phyloP scores from a whole-genome alignment of 2,113 vertebrate species.

The Plectropomus leopardus region DNA sequence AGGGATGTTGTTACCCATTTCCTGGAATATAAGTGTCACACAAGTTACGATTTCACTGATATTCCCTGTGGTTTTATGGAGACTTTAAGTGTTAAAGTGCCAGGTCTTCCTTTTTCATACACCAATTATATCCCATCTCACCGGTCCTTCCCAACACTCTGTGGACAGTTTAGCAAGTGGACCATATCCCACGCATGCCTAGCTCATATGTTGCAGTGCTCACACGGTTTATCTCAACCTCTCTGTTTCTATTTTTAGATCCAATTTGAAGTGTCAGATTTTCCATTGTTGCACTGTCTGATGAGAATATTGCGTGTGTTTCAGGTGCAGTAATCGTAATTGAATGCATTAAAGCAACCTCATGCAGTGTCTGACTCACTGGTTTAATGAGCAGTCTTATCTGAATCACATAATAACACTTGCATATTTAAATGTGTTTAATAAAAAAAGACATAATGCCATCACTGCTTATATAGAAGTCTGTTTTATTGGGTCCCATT shows the following conservation, averaged over 20 bases:
- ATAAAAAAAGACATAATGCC: not conserved
- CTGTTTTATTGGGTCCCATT: not conserved
- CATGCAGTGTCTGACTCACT: not conserved
- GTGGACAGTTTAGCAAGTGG: slow-evolving; percentile 24
- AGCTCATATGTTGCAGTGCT: slow-evolving; percentile 31
- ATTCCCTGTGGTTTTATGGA: not conserved
- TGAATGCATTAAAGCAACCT: not conserved
- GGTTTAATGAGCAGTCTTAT: slow-evolving; percentile 23
- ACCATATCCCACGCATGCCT: slow-evolving; percentile 6
- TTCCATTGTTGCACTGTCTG: not conserved
- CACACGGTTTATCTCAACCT: not conserved
- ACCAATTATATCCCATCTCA: slow-evolving; percentile 44
- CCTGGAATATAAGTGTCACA: not conserved
- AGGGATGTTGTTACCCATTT: not conserved
- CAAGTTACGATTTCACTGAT: not conserved
- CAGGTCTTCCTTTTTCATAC: not conserved
- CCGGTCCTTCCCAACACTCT: not conserved
- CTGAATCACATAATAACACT: not conserved
- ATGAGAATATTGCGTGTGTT: slow-evolving; percentile 21
- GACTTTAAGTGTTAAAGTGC: not conserved
- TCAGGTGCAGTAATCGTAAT: slow-evolving; percentile 6
- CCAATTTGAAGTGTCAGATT: slow-evolving; percentile 21
- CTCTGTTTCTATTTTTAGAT: slow-evolving; percentile 16
- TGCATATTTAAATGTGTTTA: not conserved
- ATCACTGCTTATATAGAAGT: not conserved